Conservation (phyloP, 2,113 vertebrate genomes). For the Petrocephalus zakoni region DNA sequence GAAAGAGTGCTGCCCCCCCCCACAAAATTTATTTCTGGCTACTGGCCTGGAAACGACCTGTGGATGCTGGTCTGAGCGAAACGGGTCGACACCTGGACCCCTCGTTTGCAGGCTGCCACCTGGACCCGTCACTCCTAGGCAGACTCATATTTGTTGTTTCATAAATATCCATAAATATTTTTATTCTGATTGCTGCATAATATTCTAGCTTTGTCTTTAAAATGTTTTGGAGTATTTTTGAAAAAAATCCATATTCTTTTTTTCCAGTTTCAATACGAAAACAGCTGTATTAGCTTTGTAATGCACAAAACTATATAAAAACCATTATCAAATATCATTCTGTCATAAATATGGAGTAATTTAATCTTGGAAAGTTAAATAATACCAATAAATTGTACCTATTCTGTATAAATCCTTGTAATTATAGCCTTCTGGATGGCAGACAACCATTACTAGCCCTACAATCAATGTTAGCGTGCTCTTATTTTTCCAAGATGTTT, state of each 20-base stretch:
- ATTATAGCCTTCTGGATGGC: conserved; percentile 6
- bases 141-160: not conserved
- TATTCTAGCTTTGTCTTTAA: not conserved
- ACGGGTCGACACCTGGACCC: not conserved
- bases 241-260: not conserved
- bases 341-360: conserved; percentile 48
- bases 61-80: not conserved
- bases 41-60: not conserved
- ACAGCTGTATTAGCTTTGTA: not conserved
- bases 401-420: conserved; percentile 18
- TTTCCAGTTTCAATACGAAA: not conserved
- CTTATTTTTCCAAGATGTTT: conserved; percentile 44
- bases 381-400: conserved; percentile 41
- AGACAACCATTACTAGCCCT: conserved; percentile 13
- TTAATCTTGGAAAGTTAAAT: conserved; percentile 54
- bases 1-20: not conserved
- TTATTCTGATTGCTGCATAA: not conserved
- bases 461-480: not conserved
- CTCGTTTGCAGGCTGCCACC: not conserved
- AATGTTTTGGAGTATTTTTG: not conserved
- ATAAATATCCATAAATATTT: not conserved
- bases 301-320: conserved; percentile 36
- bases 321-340: conserved; percentile 40
- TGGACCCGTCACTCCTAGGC: not conserved
- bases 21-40: not conserved